Percentiles rank a stretch among this genome's conserved stretches.
phyloP scores from a whole-genome alignment of 2,797 vertebrate genomes.

The Myotis myotis region DNA sequence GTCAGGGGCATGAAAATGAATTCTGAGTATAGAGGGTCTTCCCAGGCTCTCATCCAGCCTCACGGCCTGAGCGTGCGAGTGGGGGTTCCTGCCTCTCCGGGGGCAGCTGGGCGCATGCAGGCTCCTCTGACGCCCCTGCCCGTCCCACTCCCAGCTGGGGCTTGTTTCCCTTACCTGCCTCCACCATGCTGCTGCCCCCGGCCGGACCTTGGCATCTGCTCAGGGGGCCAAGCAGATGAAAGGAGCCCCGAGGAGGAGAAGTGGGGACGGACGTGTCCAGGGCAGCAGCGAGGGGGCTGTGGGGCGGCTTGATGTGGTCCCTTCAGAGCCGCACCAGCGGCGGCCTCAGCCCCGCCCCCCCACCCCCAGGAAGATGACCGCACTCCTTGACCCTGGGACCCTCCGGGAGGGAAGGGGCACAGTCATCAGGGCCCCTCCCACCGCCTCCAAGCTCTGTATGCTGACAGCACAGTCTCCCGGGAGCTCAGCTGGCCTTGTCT shows the following conservation, averaged over 20 bases:
- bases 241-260: not conserved
- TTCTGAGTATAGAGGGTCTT: not conserved
- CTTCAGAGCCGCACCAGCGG: not conserved
- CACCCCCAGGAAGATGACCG: no score
- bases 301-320: not conserved
- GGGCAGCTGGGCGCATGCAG: not conserved
- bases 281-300: not conserved
- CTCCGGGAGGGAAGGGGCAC: accelerated
- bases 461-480: not conserved
- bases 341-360: not conserved
- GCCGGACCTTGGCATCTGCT: not conserved
- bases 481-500: not conserved
- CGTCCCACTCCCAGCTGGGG: not conserved
- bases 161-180: not conserved
- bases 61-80: accelerated
- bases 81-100: not conserved
- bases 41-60: not conserved
- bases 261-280: accelerated
- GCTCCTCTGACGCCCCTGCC: not conserved
- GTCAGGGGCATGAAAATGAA: not conserved
- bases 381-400: not conserved
- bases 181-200: not conserved
- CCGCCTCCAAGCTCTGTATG: not conserved
- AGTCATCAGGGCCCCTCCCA: not conserved
- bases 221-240: not conserved